These are phyloP conservation scores for Arremon aurantiirostris DNA, from an alignment of 2,797 vertebrate genomes.

Conservation along the genomic window DNA sequence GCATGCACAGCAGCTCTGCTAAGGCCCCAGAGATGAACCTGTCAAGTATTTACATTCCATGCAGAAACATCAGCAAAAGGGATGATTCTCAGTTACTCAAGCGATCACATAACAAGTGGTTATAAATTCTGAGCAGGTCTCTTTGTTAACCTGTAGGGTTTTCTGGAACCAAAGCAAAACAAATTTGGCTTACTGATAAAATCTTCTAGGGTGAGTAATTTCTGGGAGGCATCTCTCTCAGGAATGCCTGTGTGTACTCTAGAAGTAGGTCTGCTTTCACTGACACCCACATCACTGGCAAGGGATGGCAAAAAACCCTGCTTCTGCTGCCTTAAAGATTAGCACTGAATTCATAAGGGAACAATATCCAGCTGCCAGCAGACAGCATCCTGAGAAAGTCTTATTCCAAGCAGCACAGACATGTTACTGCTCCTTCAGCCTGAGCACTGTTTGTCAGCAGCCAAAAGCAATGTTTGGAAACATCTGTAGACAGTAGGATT, in stretches of 20 bases:
- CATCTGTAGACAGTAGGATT: background rate
- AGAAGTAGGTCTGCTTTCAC: background rate
- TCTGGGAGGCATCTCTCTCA: background rate
- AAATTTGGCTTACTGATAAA: background rate
- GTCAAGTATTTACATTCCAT: background rate
- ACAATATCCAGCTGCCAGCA: background rate
- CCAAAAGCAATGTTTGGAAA: background rate
- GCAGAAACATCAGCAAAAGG: background rate
- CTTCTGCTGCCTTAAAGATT: background rate
- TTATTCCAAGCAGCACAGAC: background rate
- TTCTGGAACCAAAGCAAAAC: conserved; percentile 6
- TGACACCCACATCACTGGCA: background rate
- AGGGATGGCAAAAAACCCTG: background rate
- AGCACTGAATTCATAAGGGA: background rate
- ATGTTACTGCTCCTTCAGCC: background rate
- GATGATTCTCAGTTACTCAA: background rate
- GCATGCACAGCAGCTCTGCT: background rate
- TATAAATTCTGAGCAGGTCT: background rate
- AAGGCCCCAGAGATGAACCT: background rate
- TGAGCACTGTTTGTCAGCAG: conserved; percentile 2
- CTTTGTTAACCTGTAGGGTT: background rate
- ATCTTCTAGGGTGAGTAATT: background rate
- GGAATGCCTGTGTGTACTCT: background rate
- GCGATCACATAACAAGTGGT: background rate
- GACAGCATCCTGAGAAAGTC: background rate